Percentiles rank a stretch among this genome's conserved stretches.
Evolutionary conservation across 2,797 vertebrate genomes (phyloP).

Genomic region (Syncerus caffer): DNA sequence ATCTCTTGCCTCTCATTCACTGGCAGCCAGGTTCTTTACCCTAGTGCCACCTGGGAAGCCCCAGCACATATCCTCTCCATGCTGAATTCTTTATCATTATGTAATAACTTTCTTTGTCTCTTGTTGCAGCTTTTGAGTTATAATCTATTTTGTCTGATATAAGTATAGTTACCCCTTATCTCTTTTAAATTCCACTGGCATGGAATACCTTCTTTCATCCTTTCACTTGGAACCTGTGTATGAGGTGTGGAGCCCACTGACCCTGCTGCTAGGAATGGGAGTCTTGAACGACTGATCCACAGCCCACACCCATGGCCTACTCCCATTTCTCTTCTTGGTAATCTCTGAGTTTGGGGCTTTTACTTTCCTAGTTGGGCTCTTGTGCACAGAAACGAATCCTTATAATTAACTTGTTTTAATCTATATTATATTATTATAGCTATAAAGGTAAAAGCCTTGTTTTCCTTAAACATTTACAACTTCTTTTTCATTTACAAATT

Average conservation of each 20-base stretch:
- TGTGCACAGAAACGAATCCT: background rate
- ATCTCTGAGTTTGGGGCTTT: background rate
- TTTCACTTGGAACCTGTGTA: background rate
- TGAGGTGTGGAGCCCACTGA: background rate
- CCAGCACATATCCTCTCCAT: background rate
- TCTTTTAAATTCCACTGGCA: background rate
- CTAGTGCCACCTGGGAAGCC: background rate
- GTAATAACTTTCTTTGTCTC: background rate
- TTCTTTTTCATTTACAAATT: background rate
- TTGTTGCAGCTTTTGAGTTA: background rate
- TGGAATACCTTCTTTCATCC: background rate
- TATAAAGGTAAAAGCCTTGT: background rate
- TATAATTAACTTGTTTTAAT: background rate
- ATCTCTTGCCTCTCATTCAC: background rate
- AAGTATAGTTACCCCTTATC: background rate
- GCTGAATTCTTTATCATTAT: background rate
- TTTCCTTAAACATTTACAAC: background rate
- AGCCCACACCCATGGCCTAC: too few relatives aligned
- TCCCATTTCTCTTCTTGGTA: background rate
- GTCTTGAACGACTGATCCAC: background rate
- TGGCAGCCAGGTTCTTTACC: background rate
- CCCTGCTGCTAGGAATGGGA: background rate
- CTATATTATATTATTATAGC: background rate
- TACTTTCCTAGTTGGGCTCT: background rate
- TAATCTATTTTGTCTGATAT: background rate